These are phyloP conservation scores for Hucho hucho DNA, from an alignment of 2,113 vertebrate species.

Conservation along the genomic window DNA sequence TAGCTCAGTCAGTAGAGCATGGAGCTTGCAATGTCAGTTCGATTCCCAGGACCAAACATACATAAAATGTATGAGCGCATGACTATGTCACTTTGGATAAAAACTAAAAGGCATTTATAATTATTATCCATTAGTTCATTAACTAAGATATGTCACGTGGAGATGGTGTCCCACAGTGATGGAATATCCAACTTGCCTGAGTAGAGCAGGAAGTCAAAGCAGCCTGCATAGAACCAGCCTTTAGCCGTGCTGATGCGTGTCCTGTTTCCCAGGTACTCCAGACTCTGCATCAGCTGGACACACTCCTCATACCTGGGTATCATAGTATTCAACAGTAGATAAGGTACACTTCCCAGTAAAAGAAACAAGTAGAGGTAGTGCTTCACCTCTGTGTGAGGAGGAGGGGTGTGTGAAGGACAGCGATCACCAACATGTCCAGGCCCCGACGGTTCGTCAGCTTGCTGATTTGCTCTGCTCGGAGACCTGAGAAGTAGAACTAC, in stretches of 20 bases:
- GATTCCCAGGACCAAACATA: no score
- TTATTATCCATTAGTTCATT: no score
- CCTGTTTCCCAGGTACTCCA: constrained; percentile 4
- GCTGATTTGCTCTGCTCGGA: not conserved
- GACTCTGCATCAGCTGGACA: constrained; percentile 3
- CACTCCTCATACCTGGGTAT: constrained; percentile 17
- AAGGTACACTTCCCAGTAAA: not conserved
- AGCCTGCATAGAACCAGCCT: constrained; percentile 32
- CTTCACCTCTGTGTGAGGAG: constrained; percentile 20
- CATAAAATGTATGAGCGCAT: not conserved
- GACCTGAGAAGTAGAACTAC: not conserved
- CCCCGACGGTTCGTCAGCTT: not conserved
- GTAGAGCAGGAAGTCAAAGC: constrained; percentile 21
- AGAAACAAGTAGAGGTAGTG: not conserved
- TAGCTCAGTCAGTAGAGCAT: no score
- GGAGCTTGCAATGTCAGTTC: no score
- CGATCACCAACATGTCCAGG: not conserved
- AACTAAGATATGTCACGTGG: no score
- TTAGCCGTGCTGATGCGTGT: not conserved
- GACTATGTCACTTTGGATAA: not conserved
- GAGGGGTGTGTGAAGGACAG: constrained; percentile 14
- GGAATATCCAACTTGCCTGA: constrained; percentile 3
- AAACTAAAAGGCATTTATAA: not conserved
- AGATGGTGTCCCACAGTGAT: not conserved
- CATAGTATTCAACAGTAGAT: not conserved